Evolutionary conservation across 2,888 invertebrate genomes (phyloP).

Genomic region (Ophraella communa): DNA sequence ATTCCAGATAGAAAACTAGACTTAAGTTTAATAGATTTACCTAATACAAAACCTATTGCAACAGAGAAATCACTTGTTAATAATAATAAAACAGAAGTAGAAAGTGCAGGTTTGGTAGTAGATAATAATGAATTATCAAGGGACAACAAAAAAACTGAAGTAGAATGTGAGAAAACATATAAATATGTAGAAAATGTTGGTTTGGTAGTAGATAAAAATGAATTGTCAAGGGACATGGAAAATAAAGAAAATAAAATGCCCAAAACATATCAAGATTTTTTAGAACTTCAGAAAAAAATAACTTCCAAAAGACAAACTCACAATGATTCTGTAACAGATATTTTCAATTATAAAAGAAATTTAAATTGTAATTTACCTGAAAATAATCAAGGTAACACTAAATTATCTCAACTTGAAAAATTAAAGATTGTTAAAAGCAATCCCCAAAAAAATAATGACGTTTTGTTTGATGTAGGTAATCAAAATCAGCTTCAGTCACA

Average conservation of each 20-base stretch:
- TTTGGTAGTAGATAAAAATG: background rate
- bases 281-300: constrained; percentile 37
- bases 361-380: background rate
- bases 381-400: background rate
- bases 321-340: constrained; percentile 46
- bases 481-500: background rate
- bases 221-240: background rate
- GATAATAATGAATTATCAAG: background rate
- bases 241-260: constrained; percentile 37
- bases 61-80: constrained; percentile 5
- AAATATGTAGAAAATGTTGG: background rate
- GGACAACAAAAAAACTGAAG: constrained; percentile 22
- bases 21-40: constrained; percentile 55
- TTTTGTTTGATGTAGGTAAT: constrained; percentile 4
- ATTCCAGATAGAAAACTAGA: constrained; percentile 56
- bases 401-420: background rate
- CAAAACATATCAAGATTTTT: constrained; percentile 45
- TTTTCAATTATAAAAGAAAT: constrained; percentile 47
- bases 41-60: constrained; percentile 6
- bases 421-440: no score
- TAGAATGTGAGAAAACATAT: background rate
- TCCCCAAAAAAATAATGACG: constrained; percentile 1
- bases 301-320: constrained; percentile 25
- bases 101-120: background rate
- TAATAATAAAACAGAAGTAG: no score